Conservation (phyloP, 2,888 invertebrate species). For the Azorinus chamasolen region DNA sequence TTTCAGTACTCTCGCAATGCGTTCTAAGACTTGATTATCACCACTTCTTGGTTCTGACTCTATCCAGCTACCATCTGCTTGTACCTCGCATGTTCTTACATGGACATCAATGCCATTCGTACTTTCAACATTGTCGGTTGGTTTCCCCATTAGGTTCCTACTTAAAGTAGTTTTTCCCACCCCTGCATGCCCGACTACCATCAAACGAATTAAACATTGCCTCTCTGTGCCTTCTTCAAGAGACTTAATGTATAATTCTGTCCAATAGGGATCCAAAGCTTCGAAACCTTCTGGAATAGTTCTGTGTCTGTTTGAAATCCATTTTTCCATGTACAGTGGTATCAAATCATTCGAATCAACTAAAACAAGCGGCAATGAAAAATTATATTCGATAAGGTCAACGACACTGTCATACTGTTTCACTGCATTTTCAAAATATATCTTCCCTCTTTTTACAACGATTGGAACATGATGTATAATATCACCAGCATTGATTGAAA, state of each 20-base stretch:
- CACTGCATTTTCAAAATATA: too few relatives aligned
- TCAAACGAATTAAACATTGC: constrained; percentile 4
- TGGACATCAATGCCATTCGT: constrained; percentile 30
- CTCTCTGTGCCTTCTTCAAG: constrained; percentile 7
- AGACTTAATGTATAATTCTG: constrained; percentile 15
- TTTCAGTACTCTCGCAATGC: too few relatives aligned
- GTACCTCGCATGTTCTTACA: neutral
- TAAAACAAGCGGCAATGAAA: too few relatives aligned
- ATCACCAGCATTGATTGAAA: too few relatives aligned
- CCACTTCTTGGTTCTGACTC: neutral
- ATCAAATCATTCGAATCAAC: too few relatives aligned
- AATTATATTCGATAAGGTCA: too few relatives aligned
- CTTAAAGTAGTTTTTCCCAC: constrained; percentile 20
- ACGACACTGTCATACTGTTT: too few relatives aligned
- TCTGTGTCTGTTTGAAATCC: too few relatives aligned
- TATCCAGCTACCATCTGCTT: constrained; percentile 12
- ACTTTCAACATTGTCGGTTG: constrained; percentile 8
- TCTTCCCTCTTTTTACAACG: too few relatives aligned
- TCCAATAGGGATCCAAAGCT: constrained; percentile 9
- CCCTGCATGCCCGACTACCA: constrained; percentile 15
- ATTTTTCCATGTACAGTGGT: too few relatives aligned
- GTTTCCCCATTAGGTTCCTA: constrained; percentile 8
- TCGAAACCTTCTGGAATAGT: constrained; percentile 6
- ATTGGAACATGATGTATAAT: too few relatives aligned
- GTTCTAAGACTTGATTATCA: neutral